These are phyloP conservation scores for Oligia latruncula DNA, from an alignment of 2,888 invertebrate genomes.

Conservation along the genomic window DNA sequence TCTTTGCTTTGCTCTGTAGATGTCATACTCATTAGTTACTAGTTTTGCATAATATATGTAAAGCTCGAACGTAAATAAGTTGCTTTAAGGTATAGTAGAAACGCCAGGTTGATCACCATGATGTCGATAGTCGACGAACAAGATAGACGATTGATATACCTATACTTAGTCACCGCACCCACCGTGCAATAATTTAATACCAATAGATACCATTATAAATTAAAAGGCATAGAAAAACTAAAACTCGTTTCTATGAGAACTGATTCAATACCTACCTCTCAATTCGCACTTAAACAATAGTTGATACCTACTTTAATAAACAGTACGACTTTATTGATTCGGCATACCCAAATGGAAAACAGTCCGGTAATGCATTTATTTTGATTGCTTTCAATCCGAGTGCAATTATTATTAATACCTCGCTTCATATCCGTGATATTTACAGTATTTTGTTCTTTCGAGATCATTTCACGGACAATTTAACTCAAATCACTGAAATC, in stretches of 20 bases:
- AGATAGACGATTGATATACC: slow-evolving; percentile 24
- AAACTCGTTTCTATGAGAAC: slow-evolving; percentile 43
- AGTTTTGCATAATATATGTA: slow-evolving; percentile 33
- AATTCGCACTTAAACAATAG: slow-evolving; percentile 39
- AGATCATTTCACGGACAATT: slow-evolving; percentile 83
- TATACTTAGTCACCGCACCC: slow-evolving; percentile 17
- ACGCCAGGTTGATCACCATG: slow-evolving; percentile 27
- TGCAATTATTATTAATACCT: slow-evolving; percentile 61
- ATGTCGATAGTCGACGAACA: slow-evolving; percentile 30
- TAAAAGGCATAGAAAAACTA: slow-evolving; percentile 35
- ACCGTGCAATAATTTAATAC: slow-evolving; percentile 42
- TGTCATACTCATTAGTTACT: slow-evolving; percentile 39
- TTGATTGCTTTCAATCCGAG: slow-evolving; percentile 61
- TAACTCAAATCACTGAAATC: slow-evolving; percentile 78
- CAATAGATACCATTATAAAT: slow-evolving; percentile 18
- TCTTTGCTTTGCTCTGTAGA: slow-evolving; percentile 13
- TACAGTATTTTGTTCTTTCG: slow-evolving; percentile 65
- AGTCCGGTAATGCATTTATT: slow-evolving; percentile 47
- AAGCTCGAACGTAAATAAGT: slow-evolving; percentile 31
- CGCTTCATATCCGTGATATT: slow-evolving; percentile 59
- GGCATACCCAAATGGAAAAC: slow-evolving; percentile 54
- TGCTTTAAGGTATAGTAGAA: slow-evolving; percentile 23
- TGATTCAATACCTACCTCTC: slow-evolving; percentile 41
- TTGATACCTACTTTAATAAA: slow-evolving; percentile 40
- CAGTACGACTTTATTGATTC: slow-evolving; percentile 59